Evolutionary conservation across 2,888 invertebrate species (phyloP), one percentile per base, ranked within the genome.

Genomic region (Lordiphosa fenestrarum): DNA sequence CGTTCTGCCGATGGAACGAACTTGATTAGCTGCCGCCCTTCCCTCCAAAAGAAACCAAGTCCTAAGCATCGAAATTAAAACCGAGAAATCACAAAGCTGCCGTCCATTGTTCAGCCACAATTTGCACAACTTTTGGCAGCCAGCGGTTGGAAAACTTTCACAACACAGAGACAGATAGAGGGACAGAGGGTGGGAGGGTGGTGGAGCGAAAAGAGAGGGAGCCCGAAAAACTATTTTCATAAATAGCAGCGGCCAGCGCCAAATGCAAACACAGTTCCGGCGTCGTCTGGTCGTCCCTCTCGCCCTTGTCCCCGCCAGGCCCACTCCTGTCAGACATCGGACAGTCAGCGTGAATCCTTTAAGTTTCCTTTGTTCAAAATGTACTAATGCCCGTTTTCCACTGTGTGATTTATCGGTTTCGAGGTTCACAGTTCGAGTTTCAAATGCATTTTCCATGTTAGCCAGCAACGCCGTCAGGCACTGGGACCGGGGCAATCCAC

Each of bases 331-430:
- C 70, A 63, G 64, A 51, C 53, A 39, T 50, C 39, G 56, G 65
- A 69, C 65, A 67, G 66, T 56, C 81, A 71, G 69, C 71, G 69
- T 64, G 82, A 83, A 80, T 82, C 75, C 85, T 74, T 84, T 78
- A 81, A 78, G 80, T 75, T 78, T 69, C 76, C 67, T 81, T 81
- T 83, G 67, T 77, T 74, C 66, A 65, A 54, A 75, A 70, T 77
- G 70, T 78, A 77, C 76, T 81, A 84, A 84, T 86, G 73, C 81
- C 76, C 74, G 83, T 84, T 86, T 83, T 85, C 73, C 85, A 83
- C 81, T 75, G 76, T 81, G 83, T 85, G 85, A 86, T 86, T 85
- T 86, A 85, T 85, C 73, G 85, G 86, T 81, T 82, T 71, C 69
- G 81, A 71, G 80, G 80, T 77, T 83, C 84, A 83, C 73, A 83